Percentiles rank a stretch among this genome's conserved stretches.
These are phyloP conservation scores for Pachyseris speciosa DNA, from an alignment of 64 coral and sea anemone genomes.

Conservation along the genomic window DNA sequence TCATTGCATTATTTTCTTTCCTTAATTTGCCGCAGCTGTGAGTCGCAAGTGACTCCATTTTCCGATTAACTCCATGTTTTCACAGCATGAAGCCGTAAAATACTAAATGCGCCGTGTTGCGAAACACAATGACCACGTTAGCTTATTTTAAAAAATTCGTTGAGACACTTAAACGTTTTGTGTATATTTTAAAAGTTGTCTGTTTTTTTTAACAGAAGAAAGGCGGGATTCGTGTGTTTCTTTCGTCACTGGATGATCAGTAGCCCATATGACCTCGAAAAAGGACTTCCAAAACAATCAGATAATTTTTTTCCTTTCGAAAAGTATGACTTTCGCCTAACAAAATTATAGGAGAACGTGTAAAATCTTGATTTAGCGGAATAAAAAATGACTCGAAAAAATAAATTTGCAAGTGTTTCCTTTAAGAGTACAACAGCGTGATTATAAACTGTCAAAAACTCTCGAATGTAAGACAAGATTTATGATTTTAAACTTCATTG, in stretches of 20 bases:
- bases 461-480: slow-evolving; percentile 1
- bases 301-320: background rate
- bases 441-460: slow-evolving; percentile 19
- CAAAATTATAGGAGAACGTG: background rate
- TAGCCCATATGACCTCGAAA: background rate
- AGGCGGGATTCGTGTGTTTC: slow-evolving; percentile 25
- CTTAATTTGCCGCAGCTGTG: background rate
- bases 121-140: slow-evolving; percentile 21
- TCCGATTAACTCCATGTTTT: background rate
- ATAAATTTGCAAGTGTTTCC: slow-evolving; percentile 33
- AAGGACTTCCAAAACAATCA: background rate
- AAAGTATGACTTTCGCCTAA: background rate
- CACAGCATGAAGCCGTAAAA: background rate
- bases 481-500: slow-evolving; percentile 37
- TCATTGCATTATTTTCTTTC: background rate
- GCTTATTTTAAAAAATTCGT: background rate
- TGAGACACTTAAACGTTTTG: background rate
- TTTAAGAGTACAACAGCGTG: background rate
- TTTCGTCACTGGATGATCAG: background rate
- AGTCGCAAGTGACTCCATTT: background rate
- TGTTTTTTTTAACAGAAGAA: slow-evolving; percentile 1
- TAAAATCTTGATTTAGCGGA: background rate
- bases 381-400: background rate
- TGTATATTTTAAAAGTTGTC: slow-evolving; percentile 2
- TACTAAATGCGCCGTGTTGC: background rate